Base-by-base conservation (phyloP, 1,140 invertebrate genomes). In the Zophobas atratus region DNA sequence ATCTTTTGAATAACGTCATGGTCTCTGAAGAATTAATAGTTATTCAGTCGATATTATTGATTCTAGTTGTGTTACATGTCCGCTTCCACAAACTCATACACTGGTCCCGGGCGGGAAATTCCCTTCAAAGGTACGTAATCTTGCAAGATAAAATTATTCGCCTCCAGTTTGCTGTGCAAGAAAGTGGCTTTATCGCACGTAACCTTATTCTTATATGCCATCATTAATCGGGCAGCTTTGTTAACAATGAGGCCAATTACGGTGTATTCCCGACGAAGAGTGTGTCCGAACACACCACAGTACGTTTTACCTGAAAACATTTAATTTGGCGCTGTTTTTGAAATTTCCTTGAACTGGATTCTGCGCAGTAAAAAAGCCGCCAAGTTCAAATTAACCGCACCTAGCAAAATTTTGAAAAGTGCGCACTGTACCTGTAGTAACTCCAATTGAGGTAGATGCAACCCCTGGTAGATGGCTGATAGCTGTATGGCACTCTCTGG, bases 251-350 rank as follows among this genome's bases (percentile, higher is more conserved):
- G 88, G 51, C 94, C 93, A 46, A 95, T 94, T 0, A 95, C 93
- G 1, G 93, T 93, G 80, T 94, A 94, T 83, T 95, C 94, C 81
- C 92, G 89, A 73, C 94, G 84, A 48, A 93, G 86, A 35, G 91
- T 88, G 85, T 95, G 93, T 0, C 94, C 94, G 38, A 95, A 90
- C 0, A 94, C 92, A 6, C 94, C 94, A 83, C 93, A 95, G 82
- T 94, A 94, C 0, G 91, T 92, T 83, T 90, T 88, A 4, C 90
- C 90, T 81, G 51, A 55, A 83, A 36, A 36, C 0, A 20, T 20
- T 20, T 20, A 20, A 20, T 20, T 20, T 20, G 20, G 20, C 20
- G 20, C 20, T 20, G 20, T 0, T 20, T 20, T 20, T 20, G 20
- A 20, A 20, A 20, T 20, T 20, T 20, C 20, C 20, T 20, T 20